Percentiles rank a stretch among this genome's conserved stretches.
Conservation (phyloP, 2,113 vertebrate genomes). For the Oryctolagus cuniculus region DNA sequence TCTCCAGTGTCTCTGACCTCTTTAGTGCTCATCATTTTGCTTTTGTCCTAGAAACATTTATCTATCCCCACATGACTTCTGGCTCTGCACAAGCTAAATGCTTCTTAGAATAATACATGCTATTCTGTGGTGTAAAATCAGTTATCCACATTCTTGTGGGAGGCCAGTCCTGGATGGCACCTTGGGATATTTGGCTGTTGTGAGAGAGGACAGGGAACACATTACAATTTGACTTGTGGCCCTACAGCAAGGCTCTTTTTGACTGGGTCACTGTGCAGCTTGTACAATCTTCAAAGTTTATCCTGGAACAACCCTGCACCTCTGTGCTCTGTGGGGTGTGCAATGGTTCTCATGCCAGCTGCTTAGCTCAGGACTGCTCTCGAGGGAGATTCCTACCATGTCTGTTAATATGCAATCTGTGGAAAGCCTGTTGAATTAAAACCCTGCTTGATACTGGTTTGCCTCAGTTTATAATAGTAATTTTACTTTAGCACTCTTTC, state of each 20-base stretch:
- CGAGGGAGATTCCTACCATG: neutral
- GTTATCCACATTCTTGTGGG: neutral
- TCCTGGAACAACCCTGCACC: neutral
- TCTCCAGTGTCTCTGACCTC: neutral
- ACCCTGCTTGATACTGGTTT: neutral
- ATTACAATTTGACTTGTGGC: neutral
- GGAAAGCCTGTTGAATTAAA: neutral
- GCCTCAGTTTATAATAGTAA: neutral
- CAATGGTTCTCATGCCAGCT: accelerated
- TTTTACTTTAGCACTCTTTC: neutral
- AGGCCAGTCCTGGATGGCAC: neutral
- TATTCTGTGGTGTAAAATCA: neutral
- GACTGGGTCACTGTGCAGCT: neutral
- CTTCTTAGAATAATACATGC: neutral
- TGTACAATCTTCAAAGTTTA: neutral
- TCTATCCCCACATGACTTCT: neutral
- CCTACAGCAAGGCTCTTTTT: neutral
- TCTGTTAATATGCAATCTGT: accelerated
- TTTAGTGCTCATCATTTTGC: neutral
- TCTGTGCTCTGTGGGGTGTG: neutral
- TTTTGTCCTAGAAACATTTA: neutral
- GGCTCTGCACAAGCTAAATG: neutral
- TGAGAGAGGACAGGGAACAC: neutral
- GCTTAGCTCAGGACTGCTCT: accelerated
- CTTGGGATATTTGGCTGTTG: neutral